Base-by-base conservation (phyloP, 2,113 vertebrate genomes). In the Nannospalax galili region DNA sequence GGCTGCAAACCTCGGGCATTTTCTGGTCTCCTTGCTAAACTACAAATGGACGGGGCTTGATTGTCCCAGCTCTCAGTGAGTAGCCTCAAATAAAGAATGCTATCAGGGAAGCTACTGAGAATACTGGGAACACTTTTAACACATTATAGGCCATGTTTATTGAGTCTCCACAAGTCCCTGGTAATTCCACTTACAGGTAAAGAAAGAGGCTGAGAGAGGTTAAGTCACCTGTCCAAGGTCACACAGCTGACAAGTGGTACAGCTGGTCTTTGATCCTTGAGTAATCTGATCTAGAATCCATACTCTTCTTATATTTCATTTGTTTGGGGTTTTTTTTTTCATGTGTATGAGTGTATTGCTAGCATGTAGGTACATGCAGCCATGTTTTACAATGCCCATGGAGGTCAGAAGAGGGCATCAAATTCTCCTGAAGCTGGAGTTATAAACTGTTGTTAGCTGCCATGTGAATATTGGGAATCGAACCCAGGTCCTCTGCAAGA, bases 1-100 rank as follows among this genome's bases (percentile, higher is more conserved):
- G 35, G 0, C 56, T 3, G 3, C 3, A 26, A 2, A 7, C 9
- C 15, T 16, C 7, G 5, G 75, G 79, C 35, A 3, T 17, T 12
- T 80, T 37, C 78, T 20, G n/a, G 26, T n/a, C 77, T 70, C 67
- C 81, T 73, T n/a, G 8, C 12, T 11, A 15, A 88, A 35, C 67
- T 22, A 0, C 20, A 74, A 67, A 9, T 1, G n/a, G 19, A 52
- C 11, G 19, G 28, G 7, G 22, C 28, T 62, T 56, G 30, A 26
- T 26, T 20, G 32, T 60, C 48, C 12, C 1, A 40, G 64, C 20
- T n/a, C 7, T 26, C 7, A 58, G 35, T 80, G 74, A 90, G 32
- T 5, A 40, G 28, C 3, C 73, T 56, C 56, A 73, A 20, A 4
- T 37, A 85, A 80, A 77, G 40, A 32, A 56, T 4, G 52, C 37